Evolutionary conservation across 2,888 invertebrate species (phyloP).

Genomic region (Physocephala rufipes): DNA sequence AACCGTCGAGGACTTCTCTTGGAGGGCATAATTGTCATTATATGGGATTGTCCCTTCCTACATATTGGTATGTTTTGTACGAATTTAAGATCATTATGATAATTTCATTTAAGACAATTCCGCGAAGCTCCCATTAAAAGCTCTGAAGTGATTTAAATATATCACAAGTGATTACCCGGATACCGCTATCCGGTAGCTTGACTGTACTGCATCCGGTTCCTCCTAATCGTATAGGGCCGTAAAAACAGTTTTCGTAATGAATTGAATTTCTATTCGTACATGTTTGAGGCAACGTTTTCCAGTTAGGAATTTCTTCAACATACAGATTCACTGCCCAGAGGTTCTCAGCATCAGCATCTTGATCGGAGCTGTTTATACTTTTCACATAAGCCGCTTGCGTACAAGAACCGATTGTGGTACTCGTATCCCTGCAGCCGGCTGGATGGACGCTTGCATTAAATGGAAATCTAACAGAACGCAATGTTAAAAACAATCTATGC

Average conservation of each 20-base stretch:
- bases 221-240: conserved; percentile 43
- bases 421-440: conserved; percentile 23
- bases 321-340: conserved; percentile 38
- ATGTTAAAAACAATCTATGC: neutral
- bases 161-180: too few species aligned
- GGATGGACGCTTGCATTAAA: conserved; percentile 16
- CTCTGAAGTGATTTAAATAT: too few species aligned
- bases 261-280: conserved; percentile 49
- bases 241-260: conserved; percentile 58
- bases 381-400: neutral
- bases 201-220: neutral
- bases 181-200: neutral
- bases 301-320: conserved; percentile 51
- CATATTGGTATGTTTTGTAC: too few species aligned
- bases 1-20: neutral
- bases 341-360: conserved; percentile 39
- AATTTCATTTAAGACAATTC: too few species aligned
- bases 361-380: conserved; percentile 2
- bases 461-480: conserved; percentile 13
- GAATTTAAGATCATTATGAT: too few species aligned
- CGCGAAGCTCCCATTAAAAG: too few species aligned
- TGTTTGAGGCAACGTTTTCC: conserved; percentile 45
- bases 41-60: too few species aligned
- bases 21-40: too few species aligned
- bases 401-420: neutral